Evolutionary conservation across 2,797 vertebrate genomes (phyloP).

Genomic region (Myotis vivesi): DNA sequence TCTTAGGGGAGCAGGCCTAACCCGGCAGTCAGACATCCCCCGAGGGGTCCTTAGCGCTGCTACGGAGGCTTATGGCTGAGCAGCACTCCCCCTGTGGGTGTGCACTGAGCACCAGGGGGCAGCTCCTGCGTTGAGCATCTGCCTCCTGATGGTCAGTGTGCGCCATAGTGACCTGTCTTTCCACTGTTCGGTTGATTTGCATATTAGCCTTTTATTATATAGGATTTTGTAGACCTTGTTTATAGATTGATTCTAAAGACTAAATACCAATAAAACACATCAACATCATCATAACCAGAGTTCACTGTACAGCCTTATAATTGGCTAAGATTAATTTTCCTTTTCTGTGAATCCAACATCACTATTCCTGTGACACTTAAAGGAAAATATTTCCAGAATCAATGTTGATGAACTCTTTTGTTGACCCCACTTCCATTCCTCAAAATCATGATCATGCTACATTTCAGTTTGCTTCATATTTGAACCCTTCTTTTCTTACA

Average conservation of each 20-base stretch:
- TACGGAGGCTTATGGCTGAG: no score
- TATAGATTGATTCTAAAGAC: neutral
- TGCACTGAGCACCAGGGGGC: no score
- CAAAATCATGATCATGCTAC: neutral
- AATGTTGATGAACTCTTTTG: neutral
- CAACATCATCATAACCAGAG: neutral
- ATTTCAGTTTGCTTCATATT: neutral
- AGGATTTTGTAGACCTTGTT: neutral
- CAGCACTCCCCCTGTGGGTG: accelerated
- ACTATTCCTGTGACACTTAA: neutral
- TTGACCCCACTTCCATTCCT: neutral
- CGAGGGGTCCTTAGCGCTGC: no score
- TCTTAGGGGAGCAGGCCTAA: no score
- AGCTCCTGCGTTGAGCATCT: no score
- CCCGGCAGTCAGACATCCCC: no score
- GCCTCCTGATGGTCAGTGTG: no score
- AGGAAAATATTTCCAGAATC: neutral
- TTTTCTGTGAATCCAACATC: neutral
- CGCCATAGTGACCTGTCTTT: no score
- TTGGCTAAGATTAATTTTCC: neutral
- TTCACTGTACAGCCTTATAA: neutral
- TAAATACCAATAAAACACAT: neutral
- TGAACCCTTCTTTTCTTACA: neutral
- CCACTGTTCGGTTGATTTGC: no score
- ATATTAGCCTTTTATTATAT: no score